phyloP scores from a whole-genome alignment of 2,797 vertebrate genomes.

The Artibeus lituratus region DNA sequence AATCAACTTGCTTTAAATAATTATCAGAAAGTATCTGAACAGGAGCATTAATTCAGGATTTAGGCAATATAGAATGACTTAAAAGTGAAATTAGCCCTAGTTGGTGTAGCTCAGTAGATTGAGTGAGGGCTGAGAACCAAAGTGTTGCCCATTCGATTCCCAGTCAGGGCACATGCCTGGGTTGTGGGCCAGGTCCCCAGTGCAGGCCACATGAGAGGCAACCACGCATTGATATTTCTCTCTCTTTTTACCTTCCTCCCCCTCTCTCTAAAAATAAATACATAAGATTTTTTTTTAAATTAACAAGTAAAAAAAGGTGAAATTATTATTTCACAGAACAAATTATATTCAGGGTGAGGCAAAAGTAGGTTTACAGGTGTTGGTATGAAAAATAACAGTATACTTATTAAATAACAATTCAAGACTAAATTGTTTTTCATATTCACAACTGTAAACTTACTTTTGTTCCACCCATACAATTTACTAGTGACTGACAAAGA shows the following conservation, averaged over 20 bases:
- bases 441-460: not conserved
- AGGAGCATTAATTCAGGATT: not conserved
- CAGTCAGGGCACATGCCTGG: no score
- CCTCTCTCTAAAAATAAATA: no score
- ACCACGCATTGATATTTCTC: no score
- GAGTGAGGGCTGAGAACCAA: no score
- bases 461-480: not conserved
- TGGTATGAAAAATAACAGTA: not conserved
- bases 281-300: no score
- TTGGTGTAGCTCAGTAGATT: no score
- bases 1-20: constrained; percentile 4
- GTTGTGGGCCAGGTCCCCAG: no score
- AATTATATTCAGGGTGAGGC: not conserved
- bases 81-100: not conserved
- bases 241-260: no score
- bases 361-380: not conserved
- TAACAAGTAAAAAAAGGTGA: not conserved
- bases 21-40: not conserved
- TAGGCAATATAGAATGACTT: not conserved
- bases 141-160: no score
- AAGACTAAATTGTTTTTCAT: not conserved
- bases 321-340: not conserved
- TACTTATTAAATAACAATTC: not conserved
- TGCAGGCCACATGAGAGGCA: no score
- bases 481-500: not conserved